Percentiles rank a stretch among this genome's conserved stretches.
These are phyloP conservation scores for Cetonia aurata DNA, from an alignment of 2,888 invertebrate species.

Conservation along the genomic window DNA sequence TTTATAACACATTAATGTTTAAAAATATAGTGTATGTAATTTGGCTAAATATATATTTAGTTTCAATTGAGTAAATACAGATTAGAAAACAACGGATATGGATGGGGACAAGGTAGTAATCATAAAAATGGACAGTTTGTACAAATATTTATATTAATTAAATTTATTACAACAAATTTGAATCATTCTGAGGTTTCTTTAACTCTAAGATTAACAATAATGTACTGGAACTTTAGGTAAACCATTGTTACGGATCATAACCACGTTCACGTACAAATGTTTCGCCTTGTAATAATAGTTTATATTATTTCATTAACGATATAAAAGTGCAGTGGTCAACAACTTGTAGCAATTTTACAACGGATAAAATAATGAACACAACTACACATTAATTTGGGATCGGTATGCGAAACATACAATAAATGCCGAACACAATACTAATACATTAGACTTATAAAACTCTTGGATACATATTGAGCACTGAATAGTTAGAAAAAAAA, in stretches of 20 bases:
- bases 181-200: slow-evolving; percentile 39
- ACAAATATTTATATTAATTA: slow-evolving; percentile 42
- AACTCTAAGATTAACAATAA: slow-evolving; percentile 42
- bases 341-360: slow-evolving; percentile 26
- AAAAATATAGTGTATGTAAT: no score
- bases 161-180: slow-evolving; percentile 42
- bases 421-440: slow-evolving; percentile 8
- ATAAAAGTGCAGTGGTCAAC: slow-evolving; percentile 40
- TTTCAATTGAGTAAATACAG: no score
- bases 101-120: not conserved
- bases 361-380: not conserved
- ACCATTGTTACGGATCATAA: slow-evolving; percentile 30
- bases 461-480: slow-evolving; percentile 27
- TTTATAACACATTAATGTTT: no score
- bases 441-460: not conserved
- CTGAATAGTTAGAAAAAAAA: slow-evolving; percentile 22
- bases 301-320: slow-evolving; percentile 31
- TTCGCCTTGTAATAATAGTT: slow-evolving; percentile 12
- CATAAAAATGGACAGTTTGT: slow-evolving; percentile 12
- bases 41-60: no score
- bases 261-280: slow-evolving; percentile 33
- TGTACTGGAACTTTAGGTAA: slow-evolving; percentile 40
- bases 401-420: not conserved
- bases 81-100: not conserved
- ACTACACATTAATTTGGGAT: slow-evolving; percentile 6